Evolutionary conservation across 2,113 vertebrate genomes (phyloP), one percentile per base, ranked within the genome.

Genomic region (Bubo scandiacus): DNA sequence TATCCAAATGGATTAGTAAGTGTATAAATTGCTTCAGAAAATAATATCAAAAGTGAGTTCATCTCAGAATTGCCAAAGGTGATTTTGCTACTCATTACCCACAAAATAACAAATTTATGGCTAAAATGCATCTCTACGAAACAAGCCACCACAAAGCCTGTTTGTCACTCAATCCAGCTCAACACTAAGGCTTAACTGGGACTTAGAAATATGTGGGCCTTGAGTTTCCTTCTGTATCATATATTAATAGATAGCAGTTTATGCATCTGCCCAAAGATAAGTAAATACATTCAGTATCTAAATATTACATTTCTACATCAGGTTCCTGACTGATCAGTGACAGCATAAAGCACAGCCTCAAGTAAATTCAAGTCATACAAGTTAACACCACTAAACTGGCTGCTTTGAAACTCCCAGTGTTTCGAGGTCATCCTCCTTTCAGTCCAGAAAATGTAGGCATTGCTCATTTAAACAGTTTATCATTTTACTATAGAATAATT

Each of bases 331-430:
- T 36, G 12, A 51, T 10, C 12, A 45, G 5, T 58, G 43, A 38
- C 20, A 71, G 11, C 4, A 0, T 70, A 61, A 81, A 67, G 14
- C 10, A 54, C 0, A 1, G 5, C 34, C 30, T 70, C 15, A 34
- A 57, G 10, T 20, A 73, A 40, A 65, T 38, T 73, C n/a, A 73
- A 92, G 5, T 58, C 12, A 43, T 17, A 11, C 7, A 85, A 66
- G 16, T 42, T 17, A 86, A 10, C 11, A 49, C 7, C 15, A 77
- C 10, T 51, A 29, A 87, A 30, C 19, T 59, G 12, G 11, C 8
- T 36, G 15, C 21, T 86, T 23, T 61, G 29, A 10, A 7, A 38
- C 5, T 62, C 21, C 11, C 25, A 19, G 4, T 20, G 29, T 7
- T 72, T 67, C 49, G 25, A 36, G 5, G 14, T 19, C 16, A 4